Evolutionary conservation across 2,888 invertebrate species (phyloP).

Genomic region (Drosophila mayaguana): DNA sequence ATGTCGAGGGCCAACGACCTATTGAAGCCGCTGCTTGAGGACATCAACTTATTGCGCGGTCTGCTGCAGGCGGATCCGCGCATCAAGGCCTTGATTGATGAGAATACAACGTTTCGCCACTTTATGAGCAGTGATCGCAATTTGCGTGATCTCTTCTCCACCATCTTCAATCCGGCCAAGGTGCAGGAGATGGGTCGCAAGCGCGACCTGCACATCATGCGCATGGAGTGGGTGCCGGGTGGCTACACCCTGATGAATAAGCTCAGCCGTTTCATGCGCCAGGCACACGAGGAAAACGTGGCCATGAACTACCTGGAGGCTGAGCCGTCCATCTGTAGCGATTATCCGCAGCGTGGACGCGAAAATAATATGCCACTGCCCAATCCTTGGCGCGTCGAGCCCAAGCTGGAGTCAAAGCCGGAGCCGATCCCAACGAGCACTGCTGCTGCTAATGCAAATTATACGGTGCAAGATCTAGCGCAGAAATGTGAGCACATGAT

Average conservation of each 20-base stretch:
- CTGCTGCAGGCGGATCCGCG: conserved; percentile 40
- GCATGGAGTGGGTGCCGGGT: conserved; percentile 58
- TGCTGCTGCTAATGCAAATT: neutral
- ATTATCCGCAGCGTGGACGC: conserved; percentile 57
- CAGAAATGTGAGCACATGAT: conserved; percentile 27
- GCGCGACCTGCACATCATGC: conserved; percentile 51
- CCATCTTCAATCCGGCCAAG: conserved; percentile 50
- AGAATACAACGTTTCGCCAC: conserved; percentile 37
- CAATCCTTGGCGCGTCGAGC: conserved; percentile 54
- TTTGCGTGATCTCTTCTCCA: conserved; percentile 44
- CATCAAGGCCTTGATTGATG: conserved; percentile 39
- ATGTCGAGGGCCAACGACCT: neutral
- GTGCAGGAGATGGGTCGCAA: conserved; percentile 51
- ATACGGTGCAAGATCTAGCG: conserved; percentile 2
- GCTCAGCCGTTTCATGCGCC: conserved; percentile 27
- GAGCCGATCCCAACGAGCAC: neutral
- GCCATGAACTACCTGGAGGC: conserved; percentile 45
- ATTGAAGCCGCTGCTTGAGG: conserved; percentile 22
- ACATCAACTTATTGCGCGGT: conserved; percentile 37
- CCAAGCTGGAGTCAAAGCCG: neutral
- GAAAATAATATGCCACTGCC: conserved; percentile 65
- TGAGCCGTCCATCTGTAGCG: neutral
- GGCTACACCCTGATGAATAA: conserved; percentile 31
- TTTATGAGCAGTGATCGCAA: conserved; percentile 57
- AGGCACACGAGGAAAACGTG: conserved; percentile 55